Percentiles rank a stretch among this genome's conserved stretches.
Conservation (phyloP, 1,140 invertebrate species). For the Drosophila nikananu region DNA sequence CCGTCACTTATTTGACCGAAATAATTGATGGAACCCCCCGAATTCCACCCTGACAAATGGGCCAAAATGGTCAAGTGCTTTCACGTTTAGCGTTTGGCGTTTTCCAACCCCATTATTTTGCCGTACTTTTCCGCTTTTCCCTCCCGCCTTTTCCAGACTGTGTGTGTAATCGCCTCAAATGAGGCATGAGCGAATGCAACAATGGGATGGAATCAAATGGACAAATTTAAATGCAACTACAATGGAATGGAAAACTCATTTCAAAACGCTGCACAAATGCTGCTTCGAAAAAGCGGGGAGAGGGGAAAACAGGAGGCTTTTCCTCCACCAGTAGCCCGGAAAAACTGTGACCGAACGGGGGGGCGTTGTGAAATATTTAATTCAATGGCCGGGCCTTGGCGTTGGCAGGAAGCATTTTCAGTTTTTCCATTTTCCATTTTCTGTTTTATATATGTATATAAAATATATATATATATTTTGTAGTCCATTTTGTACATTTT, state of each 20-base stretch:
- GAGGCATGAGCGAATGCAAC: conserved; percentile 58
- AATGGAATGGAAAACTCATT: conserved; percentile 70
- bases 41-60: conserved; percentile 26
- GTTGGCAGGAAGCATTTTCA: conserved; percentile 11
- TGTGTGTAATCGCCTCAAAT: conserved; percentile 61
- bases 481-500: conserved; percentile 15
- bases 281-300: neutral
- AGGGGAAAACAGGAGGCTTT: neutral
- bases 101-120: conserved; percentile 12
- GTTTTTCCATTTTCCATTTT: neutral
- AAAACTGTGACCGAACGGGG: neutral
- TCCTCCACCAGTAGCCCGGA: neutral
- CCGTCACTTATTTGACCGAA: conserved; percentile 31
- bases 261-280: conserved; percentile 62
- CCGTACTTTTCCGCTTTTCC: conserved; percentile 6
- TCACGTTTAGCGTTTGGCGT: conserved; percentile 6
- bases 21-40: conserved; percentile 29
- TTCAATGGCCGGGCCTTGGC: conserved; percentile 18
- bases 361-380: conserved; percentile 39
- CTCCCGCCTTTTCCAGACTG: no score
- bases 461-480: neutral
- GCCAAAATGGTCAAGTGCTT: conserved; percentile 44
- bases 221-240: conserved; percentile 63
- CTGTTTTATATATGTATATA: neutral
- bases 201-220: conserved; percentile 49